Evolutionary conservation across 2,888 invertebrate species (phyloP).

Genomic region (Acleris cristana): DNA sequence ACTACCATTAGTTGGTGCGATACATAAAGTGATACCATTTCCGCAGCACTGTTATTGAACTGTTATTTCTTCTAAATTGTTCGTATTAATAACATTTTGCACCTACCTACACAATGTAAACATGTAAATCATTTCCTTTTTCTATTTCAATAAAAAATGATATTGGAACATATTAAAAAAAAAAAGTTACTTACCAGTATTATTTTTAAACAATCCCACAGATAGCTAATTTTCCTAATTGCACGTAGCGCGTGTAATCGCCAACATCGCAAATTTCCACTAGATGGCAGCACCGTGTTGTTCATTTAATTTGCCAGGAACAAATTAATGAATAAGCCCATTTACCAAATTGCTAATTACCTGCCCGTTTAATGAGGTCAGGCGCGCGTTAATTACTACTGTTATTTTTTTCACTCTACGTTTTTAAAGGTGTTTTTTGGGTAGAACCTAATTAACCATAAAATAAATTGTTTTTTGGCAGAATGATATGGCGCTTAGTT

Average conservation of each 20-base stretch:
- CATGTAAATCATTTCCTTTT: no score
- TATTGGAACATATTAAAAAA: no score
- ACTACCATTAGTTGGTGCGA: no score
- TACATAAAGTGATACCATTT: no score
- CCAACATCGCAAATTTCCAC: conserved; percentile 23
- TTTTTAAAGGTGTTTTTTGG: conserved; percentile 12
- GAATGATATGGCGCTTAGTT: no score
- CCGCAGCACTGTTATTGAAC: no score
- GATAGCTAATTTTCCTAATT: conserved; percentile 3
- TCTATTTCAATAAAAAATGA: no score
- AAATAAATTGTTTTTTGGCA: no score
- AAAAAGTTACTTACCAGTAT: no score
- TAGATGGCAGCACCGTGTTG: conserved; percentile 30
- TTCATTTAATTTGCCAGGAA: conserved; percentile 43
- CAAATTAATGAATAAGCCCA: conserved; percentile 74
- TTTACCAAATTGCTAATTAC: conserved; percentile 80
- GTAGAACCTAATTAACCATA: not conserved
- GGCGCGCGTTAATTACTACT: conserved; percentile 70
- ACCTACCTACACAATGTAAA: no score
- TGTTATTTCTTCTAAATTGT: no score
- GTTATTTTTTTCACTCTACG: conserved; percentile 55
- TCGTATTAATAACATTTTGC: no score
- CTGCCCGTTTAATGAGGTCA: conserved; percentile 75
- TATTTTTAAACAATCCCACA: not conserved
- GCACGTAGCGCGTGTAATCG: conserved; percentile 21